phyloP scores from a whole-genome alignment of 2,797 vertebrate species.

The Esox masquinongy region DNA sequence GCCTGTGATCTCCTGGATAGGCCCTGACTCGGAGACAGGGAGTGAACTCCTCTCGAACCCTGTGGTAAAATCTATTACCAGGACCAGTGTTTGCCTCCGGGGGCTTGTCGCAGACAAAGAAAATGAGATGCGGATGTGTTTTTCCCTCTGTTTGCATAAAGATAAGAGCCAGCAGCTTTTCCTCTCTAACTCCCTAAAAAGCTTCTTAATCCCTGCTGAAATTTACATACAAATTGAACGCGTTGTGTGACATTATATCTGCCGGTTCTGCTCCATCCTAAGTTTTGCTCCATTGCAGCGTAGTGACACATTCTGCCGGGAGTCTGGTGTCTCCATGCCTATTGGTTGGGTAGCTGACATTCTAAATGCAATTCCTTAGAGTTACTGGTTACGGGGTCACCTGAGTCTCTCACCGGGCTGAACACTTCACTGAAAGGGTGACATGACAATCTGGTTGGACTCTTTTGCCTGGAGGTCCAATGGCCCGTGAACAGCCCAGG shows the following conservation, averaged over 20 bases:
- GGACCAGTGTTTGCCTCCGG: conserved; percentile 35
- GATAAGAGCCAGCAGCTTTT: conserved; percentile 36
- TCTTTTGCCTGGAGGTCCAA: too few species aligned
- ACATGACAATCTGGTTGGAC: too few species aligned
- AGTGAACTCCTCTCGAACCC: conserved; percentile 15
- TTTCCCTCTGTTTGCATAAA: conserved; percentile 31
- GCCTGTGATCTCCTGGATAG: conserved; percentile 1
- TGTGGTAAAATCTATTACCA: conserved; percentile 35
- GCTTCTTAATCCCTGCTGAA: conserved; percentile 38
- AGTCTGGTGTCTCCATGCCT: conserved; percentile 21
- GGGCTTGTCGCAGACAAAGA: conserved; percentile 34
- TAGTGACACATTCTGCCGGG: conserved; percentile 3
- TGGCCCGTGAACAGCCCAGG: too few species aligned
- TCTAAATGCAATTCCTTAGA: too few species aligned
- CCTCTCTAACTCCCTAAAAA: conserved; percentile 39
- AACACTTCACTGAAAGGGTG: too few species aligned
- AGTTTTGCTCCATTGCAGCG: conserved; percentile 3
- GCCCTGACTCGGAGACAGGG: background rate
- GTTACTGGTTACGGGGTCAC: too few species aligned
- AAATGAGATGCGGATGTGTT: conserved; percentile 20
- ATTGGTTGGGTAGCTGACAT: background rate
- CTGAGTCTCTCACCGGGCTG: too few species aligned
- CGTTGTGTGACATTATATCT: conserved; percentile 34
- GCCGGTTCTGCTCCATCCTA: conserved; percentile 14
- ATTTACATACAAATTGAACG: conserved; percentile 55